Conservation (phyloP, 2,113 vertebrate genomes). For the Lampris megalopsis region DNA sequence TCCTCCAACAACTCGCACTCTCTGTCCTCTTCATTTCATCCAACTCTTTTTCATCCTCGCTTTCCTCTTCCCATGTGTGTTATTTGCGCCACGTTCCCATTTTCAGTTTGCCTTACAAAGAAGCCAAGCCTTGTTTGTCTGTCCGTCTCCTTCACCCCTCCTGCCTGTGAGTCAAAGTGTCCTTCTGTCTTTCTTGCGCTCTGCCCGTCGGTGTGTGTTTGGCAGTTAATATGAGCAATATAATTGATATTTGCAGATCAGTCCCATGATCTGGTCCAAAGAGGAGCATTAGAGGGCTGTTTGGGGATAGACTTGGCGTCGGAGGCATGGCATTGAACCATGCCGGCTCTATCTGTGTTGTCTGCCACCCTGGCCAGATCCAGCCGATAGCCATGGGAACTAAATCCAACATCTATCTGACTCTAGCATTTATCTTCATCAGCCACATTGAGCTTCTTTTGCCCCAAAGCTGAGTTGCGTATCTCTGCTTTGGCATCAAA, state of each 20-base stretch:
- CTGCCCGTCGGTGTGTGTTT: constrained; percentile 50
- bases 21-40: constrained; percentile 13
- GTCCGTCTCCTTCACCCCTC: neutral
- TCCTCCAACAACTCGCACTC: constrained; percentile 24
- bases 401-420: constrained; percentile 58
- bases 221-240: constrained; percentile 48
- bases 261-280: constrained; percentile 63
- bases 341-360: constrained; percentile 58
- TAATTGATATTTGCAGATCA: constrained; percentile 66
- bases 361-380: constrained; percentile 64
- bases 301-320: constrained; percentile 71
- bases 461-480: constrained; percentile 44
- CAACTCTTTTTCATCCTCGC: neutral
- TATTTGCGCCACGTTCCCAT: neutral
- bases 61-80: neutral
- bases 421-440: constrained; percentile 74
- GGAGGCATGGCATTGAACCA: constrained; percentile 64
- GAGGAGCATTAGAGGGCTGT: constrained; percentile 49
- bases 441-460: constrained; percentile 65
- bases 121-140: constrained; percentile 2
- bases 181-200: constrained; percentile 47
- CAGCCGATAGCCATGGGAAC: constrained; percentile 57
- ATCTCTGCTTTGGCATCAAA: constrained; percentile 57
- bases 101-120: neutral
- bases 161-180: constrained; percentile 15